Percentiles rank a stretch among this genome's conserved stretches.
These are phyloP conservation scores for Rhea americana DNA, from an alignment of 2,113 vertebrate species.

Conservation along the genomic window DNA sequence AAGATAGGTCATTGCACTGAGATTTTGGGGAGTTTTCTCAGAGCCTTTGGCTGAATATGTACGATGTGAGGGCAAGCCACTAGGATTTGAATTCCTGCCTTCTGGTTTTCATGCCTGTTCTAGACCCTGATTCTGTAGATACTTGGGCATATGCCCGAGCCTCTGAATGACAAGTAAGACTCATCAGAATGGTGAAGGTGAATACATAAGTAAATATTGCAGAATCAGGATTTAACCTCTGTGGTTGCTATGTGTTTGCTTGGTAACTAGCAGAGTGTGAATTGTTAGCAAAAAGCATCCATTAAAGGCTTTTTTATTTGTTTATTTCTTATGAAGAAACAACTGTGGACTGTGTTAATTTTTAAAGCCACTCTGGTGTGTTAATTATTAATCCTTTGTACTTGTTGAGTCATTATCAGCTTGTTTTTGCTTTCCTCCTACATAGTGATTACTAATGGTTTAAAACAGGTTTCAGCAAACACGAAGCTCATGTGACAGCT, in stretches of 20 bases:
- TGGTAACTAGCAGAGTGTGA: not conserved
- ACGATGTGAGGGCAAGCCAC: not conserved
- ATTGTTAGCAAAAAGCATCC: not conserved
- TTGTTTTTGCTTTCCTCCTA: not conserved
- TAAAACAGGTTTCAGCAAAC: not conserved
- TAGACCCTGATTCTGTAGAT: not conserved
- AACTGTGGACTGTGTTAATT: not conserved
- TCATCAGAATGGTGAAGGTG: not conserved
- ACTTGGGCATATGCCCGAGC: not conserved
- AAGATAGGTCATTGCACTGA: not conserved
- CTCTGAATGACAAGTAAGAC: not conserved
- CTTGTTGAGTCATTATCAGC: not conserved
- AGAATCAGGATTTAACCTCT: not conserved
- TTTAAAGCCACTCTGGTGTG: not conserved
- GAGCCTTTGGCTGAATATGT: not conserved
- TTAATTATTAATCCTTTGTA: not conserved
- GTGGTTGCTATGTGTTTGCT: not conserved
- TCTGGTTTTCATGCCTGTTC: not conserved
- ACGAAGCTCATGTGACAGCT: not conserved
- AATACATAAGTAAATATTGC: not conserved
- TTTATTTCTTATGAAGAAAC: not conserved
- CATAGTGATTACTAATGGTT: not conserved
- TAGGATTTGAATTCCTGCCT: not conserved
- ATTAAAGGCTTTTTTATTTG: not conserved
- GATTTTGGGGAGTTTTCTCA: not conserved